Evolutionary conservation across 1,140 invertebrate genomes (phyloP).

Genomic region (Neuroterus valhalla): DNA sequence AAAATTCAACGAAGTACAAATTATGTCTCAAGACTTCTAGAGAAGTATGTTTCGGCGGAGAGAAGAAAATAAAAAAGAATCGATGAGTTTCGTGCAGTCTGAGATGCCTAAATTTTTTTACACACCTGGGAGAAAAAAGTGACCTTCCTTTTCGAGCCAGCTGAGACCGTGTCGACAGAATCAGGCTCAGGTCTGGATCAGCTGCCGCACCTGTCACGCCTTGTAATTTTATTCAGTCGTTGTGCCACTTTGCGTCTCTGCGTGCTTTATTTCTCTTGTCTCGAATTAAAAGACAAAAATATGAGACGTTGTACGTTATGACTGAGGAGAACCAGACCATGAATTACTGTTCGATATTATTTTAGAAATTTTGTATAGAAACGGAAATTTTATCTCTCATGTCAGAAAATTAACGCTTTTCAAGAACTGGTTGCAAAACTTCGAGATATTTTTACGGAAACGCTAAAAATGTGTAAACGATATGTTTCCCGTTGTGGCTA

Average conservation of each 20-base stretch:
- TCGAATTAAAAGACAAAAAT: neutral
- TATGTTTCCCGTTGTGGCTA: too few species aligned
- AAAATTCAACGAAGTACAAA: neutral
- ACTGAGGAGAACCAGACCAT: constrained; percentile 3
- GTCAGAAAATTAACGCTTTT: too few species aligned
- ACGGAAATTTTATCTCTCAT: too few species aligned
- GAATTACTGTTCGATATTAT: neutral
- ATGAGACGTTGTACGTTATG: neutral
- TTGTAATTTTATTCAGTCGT: constrained; percentile 26
- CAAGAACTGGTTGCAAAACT: too few species aligned
- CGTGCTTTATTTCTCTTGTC: constrained; percentile 5
- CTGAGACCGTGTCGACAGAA: constrained; percentile 18
- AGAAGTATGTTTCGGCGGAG: neutral
- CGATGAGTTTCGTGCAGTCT: neutral
- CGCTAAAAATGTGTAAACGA: too few species aligned
- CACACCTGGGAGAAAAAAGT: constrained; percentile 11
- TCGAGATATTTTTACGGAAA: too few species aligned
- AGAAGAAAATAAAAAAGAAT: neutral
- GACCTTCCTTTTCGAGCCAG: constrained; percentile 22
- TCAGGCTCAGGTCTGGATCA: constrained; percentile 11
- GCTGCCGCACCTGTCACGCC: constrained; percentile 20
- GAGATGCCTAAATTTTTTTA: neutral
- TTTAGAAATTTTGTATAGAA: too few species aligned
- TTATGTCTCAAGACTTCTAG: neutral
- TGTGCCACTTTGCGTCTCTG: neutral